Evolutionary conservation across 1,140 invertebrate genomes (phyloP).

Genomic region (Mya arenaria): DNA sequence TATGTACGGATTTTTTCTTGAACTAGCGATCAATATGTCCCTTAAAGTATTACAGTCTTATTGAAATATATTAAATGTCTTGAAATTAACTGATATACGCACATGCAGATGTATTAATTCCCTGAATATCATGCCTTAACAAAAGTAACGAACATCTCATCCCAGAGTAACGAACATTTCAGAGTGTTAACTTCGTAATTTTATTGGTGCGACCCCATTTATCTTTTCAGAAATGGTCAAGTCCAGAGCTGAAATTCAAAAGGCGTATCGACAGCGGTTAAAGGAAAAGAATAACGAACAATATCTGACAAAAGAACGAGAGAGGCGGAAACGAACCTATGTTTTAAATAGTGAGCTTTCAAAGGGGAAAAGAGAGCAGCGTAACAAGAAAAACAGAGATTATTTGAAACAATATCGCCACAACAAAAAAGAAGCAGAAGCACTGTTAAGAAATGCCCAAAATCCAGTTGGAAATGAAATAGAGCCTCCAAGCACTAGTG

Average conservation of each 20-base stretch:
- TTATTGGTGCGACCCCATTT: background rate
- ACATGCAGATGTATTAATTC: too few species aligned
- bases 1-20: too few species aligned
- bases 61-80: too few species aligned
- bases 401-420: constrained; percentile 14
- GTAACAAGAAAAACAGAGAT: constrained; percentile 27
- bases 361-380: background rate
- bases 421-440: constrained; percentile 3
- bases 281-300: constrained; percentile 17
- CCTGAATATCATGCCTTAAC: too few species aligned
- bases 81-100: too few species aligned
- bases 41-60: too few species aligned
- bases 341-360: background rate
- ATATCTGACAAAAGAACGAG: constrained; percentile 32
- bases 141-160: background rate
- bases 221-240: constrained; percentile 12
- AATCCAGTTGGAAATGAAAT: background rate
- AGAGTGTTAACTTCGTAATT: background rate
- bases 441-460: background rate
- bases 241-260: constrained; percentile 47
- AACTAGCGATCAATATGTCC: too few species aligned
- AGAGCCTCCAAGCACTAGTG: background rate
- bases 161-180: constrained; percentile 35
- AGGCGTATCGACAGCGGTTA: constrained; percentile 26
- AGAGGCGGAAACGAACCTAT: constrained; percentile 8